phyloP scores from a whole-genome alignment of 2,888 invertebrate genomes.

The Clostera curtula region DNA sequence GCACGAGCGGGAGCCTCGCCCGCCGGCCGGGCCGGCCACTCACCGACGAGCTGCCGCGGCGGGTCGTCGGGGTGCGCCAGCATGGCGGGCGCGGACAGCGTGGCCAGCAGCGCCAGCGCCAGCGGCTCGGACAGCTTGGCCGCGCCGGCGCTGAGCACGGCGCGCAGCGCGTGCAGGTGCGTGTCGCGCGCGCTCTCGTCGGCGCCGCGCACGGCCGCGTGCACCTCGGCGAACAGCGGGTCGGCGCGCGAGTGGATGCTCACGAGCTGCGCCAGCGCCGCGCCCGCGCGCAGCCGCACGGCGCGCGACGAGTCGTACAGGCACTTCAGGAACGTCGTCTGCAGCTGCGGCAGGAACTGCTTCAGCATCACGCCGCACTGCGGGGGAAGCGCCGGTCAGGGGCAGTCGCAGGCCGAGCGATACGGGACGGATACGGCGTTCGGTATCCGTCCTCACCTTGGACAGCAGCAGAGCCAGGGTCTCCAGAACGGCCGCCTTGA shows the following conservation, averaged over 20 bases:
- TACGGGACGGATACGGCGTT: too few species aligned
- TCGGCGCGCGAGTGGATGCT: slow-evolving; percentile 95
- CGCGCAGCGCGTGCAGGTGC: slow-evolving; percentile 91
- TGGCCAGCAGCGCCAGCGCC: slow-evolving; percentile 81
- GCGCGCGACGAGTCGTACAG: slow-evolving; percentile 90
- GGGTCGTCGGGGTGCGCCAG: slow-evolving; percentile 86
- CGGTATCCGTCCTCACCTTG: slow-evolving; percentile 87
- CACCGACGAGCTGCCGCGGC: too few species aligned
- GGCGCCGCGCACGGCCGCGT: slow-evolving; percentile 86
- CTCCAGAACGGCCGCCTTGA: slow-evolving; percentile 97
- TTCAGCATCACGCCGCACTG: slow-evolving; percentile 95
- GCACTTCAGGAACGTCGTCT: slow-evolving; percentile 98
- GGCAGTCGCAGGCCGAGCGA: too few species aligned
- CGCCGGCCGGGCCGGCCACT: too few species aligned
- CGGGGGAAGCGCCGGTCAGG: background rate
- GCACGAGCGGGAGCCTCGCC: too few species aligned
- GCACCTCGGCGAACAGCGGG: slow-evolving; percentile 94
- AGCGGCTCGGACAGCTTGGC: slow-evolving; percentile 91
- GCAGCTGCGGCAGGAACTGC: slow-evolving; percentile 98
- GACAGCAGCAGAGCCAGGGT: slow-evolving; percentile 93
- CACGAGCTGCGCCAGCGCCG: slow-evolving; percentile 90
- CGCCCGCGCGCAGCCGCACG: slow-evolving; percentile 92
- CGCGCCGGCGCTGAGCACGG: slow-evolving; percentile 88
- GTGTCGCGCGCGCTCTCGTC: slow-evolving; percentile 94
- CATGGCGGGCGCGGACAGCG: slow-evolving; percentile 77